These are phyloP conservation scores for Drosophila rufa DNA, from an alignment of 1,140 invertebrate species.

Conservation along the genomic window DNA sequence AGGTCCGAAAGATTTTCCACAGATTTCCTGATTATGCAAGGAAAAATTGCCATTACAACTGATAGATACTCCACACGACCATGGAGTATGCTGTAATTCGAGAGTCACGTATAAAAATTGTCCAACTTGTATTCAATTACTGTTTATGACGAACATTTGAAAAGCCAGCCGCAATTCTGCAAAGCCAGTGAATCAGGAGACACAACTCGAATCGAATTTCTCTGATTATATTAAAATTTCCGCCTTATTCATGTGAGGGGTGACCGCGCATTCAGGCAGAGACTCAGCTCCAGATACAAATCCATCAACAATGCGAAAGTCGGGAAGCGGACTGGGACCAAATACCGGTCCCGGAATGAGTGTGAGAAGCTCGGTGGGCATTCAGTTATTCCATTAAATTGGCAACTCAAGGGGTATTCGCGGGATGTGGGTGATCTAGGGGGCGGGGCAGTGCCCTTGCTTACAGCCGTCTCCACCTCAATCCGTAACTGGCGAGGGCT, in stretches of 20 bases:
- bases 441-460: constrained; percentile 32
- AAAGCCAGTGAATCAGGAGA: constrained; percentile 58
- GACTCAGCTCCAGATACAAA: constrained; percentile 24
- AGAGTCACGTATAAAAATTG: constrained; percentile 51
- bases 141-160: constrained; percentile 40
- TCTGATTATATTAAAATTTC: constrained; percentile 81
- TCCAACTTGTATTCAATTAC: constrained; percentile 72
- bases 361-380: constrained; percentile 65
- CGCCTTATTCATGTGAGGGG: constrained; percentile 68
- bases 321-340: constrained; percentile 39
- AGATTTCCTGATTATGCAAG: constrained; percentile 61
- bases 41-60: constrained; percentile 27
- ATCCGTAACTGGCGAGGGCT: constrained; percentile 38
- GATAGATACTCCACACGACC: constrained; percentile 57
- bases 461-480: constrained; percentile 54
- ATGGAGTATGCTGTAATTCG: constrained; percentile 26
- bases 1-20: constrained; percentile 46
- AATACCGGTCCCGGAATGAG: constrained; percentile 52
- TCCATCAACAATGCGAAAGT: constrained; percentile 72
- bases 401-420: constrained; percentile 63
- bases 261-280: constrained; percentile 19
- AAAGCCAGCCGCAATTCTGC: constrained; percentile 69
- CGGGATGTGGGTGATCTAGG: constrained; percentile 6
- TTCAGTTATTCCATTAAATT: constrained; percentile 76
- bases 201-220: constrained; percentile 66